Evolutionary conservation across 2,797 vertebrate genomes (phyloP).

Genomic region (Myotis myotis): DNA sequence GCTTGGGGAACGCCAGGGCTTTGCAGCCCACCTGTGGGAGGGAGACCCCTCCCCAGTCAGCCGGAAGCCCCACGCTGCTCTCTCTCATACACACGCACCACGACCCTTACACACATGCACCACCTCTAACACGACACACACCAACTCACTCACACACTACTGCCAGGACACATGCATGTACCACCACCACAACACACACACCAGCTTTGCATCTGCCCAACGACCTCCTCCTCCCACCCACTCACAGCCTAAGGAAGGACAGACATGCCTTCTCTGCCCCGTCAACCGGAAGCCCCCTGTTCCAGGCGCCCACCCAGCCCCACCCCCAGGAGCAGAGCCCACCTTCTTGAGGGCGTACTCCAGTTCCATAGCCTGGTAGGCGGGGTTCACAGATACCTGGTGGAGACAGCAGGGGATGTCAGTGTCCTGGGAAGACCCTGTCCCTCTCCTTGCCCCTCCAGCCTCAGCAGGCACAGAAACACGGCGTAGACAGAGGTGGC

Average conservation of each 20-base stretch:
- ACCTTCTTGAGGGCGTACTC: slow-evolving; percentile 91
- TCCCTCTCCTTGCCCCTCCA: background rate
- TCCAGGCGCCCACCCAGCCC: background rate
- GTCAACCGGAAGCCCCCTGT: background rate
- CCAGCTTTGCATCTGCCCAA: background rate
- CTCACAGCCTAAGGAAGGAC: background rate
- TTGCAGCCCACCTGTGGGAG: slow-evolving; percentile 91
- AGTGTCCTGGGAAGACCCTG: background rate
- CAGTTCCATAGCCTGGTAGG: slow-evolving; percentile 91
- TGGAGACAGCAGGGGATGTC: background rate
- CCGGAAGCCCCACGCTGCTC: background rate
- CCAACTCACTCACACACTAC: background rate
- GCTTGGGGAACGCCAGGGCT: slow-evolving; percentile 90
- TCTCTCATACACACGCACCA: background rate
- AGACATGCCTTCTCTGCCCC: background rate
- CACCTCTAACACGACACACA: background rate
- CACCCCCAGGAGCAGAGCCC: background rate
- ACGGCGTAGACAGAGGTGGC: background rate
- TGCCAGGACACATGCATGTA: background rate
- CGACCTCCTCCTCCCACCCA: background rate
- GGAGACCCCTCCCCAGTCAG: background rate
- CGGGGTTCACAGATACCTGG: slow-evolving; percentile 94
- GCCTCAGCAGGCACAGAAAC: background rate
- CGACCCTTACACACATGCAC: background rate
- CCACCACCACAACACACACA: background rate